Evolutionary conservation across 2,888 invertebrate genomes (phyloP).

Genomic region (Oligia latruncula): DNA sequence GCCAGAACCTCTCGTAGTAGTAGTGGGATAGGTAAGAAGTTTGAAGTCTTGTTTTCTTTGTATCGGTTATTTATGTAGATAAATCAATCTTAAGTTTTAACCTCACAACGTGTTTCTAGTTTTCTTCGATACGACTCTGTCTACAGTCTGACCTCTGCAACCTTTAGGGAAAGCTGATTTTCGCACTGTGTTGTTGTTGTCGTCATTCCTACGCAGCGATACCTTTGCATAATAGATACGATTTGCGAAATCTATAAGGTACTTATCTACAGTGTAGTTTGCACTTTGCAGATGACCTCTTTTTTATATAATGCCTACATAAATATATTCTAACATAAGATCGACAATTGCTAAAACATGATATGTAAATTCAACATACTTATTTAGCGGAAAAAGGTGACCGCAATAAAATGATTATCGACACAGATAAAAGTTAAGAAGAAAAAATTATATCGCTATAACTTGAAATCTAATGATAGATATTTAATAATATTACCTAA

Average conservation of each 20-base stretch:
- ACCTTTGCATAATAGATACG: not conserved
- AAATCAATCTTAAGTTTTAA: not conserved
- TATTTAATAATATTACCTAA: not conserved
- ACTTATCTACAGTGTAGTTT: not conserved
- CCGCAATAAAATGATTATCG: not conserved
- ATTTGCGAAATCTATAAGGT: conserved; percentile 3
- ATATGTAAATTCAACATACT: not conserved
- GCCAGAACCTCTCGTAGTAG: not conserved
- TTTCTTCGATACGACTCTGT: conserved; percentile 1
- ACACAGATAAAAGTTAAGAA: not conserved
- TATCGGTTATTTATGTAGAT: not conserved
- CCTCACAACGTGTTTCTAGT: conserved; percentile 18
- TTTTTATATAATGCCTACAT: not conserved
- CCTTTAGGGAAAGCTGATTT: conserved; percentile 40
- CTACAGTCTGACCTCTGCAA: conserved; percentile 23
- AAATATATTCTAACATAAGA: not conserved
- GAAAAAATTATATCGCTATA: too few relatives aligned
- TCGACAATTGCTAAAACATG: too few relatives aligned
- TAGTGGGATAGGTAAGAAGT: not conserved
- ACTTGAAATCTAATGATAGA: not conserved
- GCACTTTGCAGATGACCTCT: not conserved
- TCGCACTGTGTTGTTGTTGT: conserved; percentile 19
- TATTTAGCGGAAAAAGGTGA: not conserved
- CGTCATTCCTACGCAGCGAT: conserved; percentile 13
- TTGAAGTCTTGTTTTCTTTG: not conserved